A percentile compares a stretch with the other conserved stretches of the same genome.
Evolutionary conservation across 2,888 invertebrate genomes (phyloP).

Genomic region (Barypeithes pellucidus): DNA sequence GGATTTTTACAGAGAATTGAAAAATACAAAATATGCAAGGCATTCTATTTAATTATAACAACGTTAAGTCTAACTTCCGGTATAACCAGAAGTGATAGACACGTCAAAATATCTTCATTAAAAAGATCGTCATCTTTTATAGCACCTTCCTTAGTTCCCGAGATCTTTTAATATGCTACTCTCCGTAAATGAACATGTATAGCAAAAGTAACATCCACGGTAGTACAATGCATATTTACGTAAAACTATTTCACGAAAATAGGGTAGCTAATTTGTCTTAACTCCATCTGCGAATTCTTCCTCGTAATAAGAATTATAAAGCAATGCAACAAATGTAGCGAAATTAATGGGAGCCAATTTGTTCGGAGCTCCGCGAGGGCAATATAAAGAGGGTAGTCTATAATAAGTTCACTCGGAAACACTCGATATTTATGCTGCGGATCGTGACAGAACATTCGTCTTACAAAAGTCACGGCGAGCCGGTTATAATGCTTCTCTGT

Average conservation of each 20-base stretch:
- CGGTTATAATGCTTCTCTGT: constrained; percentile 17
- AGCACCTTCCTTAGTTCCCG: no score
- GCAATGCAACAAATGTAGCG: constrained; percentile 60
- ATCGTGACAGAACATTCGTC: constrained; percentile 68
- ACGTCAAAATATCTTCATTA: no score
- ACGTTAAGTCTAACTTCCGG: no score
- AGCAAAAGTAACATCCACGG: no score
- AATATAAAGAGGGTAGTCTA: constrained; percentile 65
- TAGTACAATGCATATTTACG: constrained; percentile 13
- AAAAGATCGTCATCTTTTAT: no score
- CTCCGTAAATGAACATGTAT: no score
- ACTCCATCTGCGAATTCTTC: constrained; percentile 33
- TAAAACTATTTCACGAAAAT: constrained; percentile 23
- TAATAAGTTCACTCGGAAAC: constrained; percentile 66
- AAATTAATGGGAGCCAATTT: constrained; percentile 67
- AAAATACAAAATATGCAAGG: no score
- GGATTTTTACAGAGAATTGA: no score
- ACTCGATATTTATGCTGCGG: constrained; percentile 68
- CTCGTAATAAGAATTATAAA: constrained; percentile 48
- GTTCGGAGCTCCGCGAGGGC: constrained; percentile 65
- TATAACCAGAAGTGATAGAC: no score
- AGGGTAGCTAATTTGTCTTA: constrained; percentile 26
- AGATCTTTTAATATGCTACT: no score
- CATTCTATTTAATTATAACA: no score
- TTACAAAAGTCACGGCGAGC: constrained; percentile 52